Evolutionary conservation across 2,797 vertebrate genomes (phyloP), one percentile per base, ranked within the genome.

Genomic region (Centroberyx gerrardi): DNA sequence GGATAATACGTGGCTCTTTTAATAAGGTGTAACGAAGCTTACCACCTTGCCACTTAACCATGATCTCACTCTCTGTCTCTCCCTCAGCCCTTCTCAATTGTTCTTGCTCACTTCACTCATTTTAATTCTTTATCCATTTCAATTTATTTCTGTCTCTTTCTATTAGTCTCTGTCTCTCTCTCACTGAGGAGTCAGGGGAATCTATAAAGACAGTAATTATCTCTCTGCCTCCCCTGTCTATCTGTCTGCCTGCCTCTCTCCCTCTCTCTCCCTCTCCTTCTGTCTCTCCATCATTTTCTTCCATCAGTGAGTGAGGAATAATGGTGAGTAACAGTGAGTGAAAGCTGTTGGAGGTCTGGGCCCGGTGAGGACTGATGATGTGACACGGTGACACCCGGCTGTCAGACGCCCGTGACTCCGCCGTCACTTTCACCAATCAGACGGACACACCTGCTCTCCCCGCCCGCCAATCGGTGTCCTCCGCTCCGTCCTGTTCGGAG

Each of bases 21-120:
- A 86, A 89, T 86, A 74, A 80, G n/a, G 22, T 52, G 13, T 83
- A 87, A 90, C 86, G 78, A 90, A 87, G 86, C 66, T 65, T 38
- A 59, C 62, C 70, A 81, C 78, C 68, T 76, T 17, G 0, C 33
- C 76, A 80, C 78, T 85, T 74, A 81, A 52, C 80, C n/a, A 73
- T 40, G 59, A 73, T 52, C 63, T 78, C 49, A 52, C 62, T 64
- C 76, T 33, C 22, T 22, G 22, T 22, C 22, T 22, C 22, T 22
- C 46, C 66, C 53, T 66, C 69, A 49, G 40, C 59, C 62, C 40
- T 33, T 51, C 60, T 40, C 27, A 5, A 1, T 72, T 54, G 36
- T 77, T 73, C 68, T 48, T 68, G 68, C 62, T 64, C 74, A 33
- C 70, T 55, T 64, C 18, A 17, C 62, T 74, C 80, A 76, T 73